These are phyloP conservation scores for Beris morrisii DNA, from an alignment of 2,888 invertebrate genomes.

Conservation along the genomic window DNA sequence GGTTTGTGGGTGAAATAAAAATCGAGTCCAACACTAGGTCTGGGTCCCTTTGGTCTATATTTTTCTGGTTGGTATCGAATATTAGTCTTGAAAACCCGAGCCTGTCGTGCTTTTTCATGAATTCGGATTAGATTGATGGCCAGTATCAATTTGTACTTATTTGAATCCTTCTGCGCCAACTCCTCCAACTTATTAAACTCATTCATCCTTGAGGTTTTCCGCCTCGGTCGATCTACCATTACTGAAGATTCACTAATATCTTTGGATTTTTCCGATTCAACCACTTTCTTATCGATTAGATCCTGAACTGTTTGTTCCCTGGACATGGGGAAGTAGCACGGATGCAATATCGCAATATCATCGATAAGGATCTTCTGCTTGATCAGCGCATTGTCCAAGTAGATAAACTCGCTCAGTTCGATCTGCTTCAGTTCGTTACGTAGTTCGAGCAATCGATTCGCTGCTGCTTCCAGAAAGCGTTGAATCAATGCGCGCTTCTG, in stretches of 20 bases:
- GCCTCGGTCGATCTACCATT: neutral
- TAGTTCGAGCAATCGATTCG: constrained; percentile 59
- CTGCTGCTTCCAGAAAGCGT: constrained; percentile 46
- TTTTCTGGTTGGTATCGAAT: constrained; percentile 39
- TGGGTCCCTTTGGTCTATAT: constrained; percentile 35
- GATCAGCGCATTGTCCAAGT: constrained; percentile 67
- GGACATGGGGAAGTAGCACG: constrained; percentile 60
- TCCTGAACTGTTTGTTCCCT: constrained; percentile 49
- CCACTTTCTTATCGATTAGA: constrained; percentile 41
- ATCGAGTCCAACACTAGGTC: constrained; percentile 30
- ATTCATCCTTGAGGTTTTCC: neutral
- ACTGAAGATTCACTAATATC: neutral
- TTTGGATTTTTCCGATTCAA: constrained; percentile 40
- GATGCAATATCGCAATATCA: constrained; percentile 61
- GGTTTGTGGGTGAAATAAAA: constrained; percentile 48
- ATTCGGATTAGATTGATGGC: constrained; percentile 55
- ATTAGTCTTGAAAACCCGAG: constrained; percentile 42
- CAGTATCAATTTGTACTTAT: constrained; percentile 43
- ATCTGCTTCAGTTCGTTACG: constrained; percentile 60
- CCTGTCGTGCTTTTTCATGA: constrained; percentile 57
- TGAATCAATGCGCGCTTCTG: constrained; percentile 50
- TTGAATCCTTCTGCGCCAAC: neutral
- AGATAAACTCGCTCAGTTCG: constrained; percentile 63
- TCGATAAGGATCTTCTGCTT: constrained; percentile 67
- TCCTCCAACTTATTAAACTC: constrained; percentile 32